Conservation (phyloP, 2,113 vertebrate genomes). For the Siphamia tubifer region DNA sequence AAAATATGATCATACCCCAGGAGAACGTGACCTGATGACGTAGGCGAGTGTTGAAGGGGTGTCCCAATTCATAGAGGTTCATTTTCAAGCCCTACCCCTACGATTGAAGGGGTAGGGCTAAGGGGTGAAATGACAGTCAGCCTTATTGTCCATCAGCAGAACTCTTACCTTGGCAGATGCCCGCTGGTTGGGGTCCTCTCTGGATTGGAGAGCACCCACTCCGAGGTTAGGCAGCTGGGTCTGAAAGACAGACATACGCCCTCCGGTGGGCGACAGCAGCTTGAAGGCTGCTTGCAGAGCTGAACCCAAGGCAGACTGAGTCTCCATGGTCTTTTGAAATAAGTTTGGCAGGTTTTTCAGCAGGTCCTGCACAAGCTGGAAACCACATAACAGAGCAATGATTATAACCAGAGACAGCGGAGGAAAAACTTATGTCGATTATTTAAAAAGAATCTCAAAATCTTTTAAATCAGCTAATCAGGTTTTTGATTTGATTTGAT, state of each 20-base stretch:
- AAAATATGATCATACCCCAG: no score
- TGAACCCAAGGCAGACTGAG: constrained; percentile 93
- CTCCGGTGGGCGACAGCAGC: constrained; percentile 92
- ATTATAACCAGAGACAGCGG: neutral
- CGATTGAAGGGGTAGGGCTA: no score
- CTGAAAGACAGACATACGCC: constrained; percentile 94
- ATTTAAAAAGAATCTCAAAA: no score
- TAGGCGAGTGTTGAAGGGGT: no score
- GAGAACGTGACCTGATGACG: no score
- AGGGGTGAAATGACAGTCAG: no score
- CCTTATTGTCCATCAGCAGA: neutral
- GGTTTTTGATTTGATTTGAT: no score
- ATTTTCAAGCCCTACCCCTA: no score
- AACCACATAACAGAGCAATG: constrained; percentile 1
- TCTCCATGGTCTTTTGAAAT: constrained; percentile 94
- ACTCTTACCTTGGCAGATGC: constrained; percentile 87
- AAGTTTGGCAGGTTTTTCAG: constrained; percentile 90
- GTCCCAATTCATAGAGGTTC: no score
- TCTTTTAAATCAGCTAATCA: no score
- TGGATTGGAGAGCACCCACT: constrained; percentile 87
- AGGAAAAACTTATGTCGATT: neutral
- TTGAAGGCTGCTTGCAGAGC: constrained; percentile 94
- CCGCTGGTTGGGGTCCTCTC: constrained; percentile 93
- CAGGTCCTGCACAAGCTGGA: constrained; percentile 92
- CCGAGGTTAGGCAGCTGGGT: constrained; percentile 94